Percentiles rank a stretch among this genome's conserved stretches.
phyloP scores from a whole-genome alignment of 1,140 invertebrate species.

The Mesaphorura yosii region DNA sequence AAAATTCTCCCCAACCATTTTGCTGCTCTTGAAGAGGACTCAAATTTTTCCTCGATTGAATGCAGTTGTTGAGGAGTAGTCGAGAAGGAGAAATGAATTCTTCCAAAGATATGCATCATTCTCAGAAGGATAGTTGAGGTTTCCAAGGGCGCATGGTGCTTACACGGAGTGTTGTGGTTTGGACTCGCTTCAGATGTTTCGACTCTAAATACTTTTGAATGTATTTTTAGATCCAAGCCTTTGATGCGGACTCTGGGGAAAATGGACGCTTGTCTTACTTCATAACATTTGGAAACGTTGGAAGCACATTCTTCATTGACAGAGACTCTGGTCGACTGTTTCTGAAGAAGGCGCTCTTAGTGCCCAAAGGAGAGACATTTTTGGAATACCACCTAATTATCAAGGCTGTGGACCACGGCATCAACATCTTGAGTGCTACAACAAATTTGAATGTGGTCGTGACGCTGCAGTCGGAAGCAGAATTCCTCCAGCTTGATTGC shows the following conservation, averaged over 20 bases:
- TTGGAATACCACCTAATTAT: slow-evolving; percentile 74
- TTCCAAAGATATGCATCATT: too few relatives aligned
- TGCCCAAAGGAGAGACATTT: slow-evolving; percentile 52
- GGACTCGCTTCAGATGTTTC: too few relatives aligned
- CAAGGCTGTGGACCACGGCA: slow-evolving; percentile 79
- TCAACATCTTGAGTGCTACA: slow-evolving; percentile 39
- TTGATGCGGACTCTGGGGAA: slow-evolving; percentile 74
- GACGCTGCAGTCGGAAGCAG: slow-evolving; percentile 26
- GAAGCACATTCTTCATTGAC: slow-evolving; percentile 28
- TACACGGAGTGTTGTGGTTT: too few relatives aligned
- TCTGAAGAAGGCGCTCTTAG: slow-evolving; percentile 19
- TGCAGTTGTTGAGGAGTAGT: too few relatives aligned
- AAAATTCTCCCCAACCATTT: too few relatives aligned
- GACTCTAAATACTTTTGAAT: too few relatives aligned
- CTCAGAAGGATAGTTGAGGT: too few relatives aligned
- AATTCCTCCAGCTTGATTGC: slow-evolving; percentile 22
- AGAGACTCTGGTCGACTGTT: slow-evolving; percentile 25
- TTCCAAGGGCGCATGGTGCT: too few relatives aligned
- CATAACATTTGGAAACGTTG: slow-evolving; percentile 30
- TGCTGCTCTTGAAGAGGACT: too few relatives aligned
- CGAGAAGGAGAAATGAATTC: too few relatives aligned
- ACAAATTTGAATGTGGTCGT: slow-evolving; percentile 28
- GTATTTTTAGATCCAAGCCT: slow-evolving; percentile 57
- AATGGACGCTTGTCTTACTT: slow-evolving; percentile 46
- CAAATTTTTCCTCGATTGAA: too few relatives aligned